Conservation (phyloP, 1,140 invertebrate genomes). For the Drosophila takahashii region DNA sequence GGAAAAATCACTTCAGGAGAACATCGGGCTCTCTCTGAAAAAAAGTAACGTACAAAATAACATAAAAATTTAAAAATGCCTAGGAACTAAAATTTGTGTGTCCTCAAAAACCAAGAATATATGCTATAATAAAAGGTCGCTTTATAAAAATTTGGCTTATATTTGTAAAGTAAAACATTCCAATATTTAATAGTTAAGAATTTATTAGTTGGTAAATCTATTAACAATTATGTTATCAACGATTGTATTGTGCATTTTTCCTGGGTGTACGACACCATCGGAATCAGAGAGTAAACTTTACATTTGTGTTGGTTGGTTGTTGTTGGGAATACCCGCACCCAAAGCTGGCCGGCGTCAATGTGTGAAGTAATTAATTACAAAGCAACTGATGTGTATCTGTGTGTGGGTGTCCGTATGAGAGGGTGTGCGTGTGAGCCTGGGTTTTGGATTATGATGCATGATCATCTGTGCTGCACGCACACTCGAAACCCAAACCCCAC, state of each 20-base stretch:
- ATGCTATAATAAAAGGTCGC: too few species aligned
- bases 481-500: constrained; percentile 32
- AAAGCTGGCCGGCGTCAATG: constrained; percentile 72
- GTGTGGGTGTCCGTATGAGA: constrained; percentile 24
- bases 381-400: constrained; percentile 80
- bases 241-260: neutral
- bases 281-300: constrained; percentile 67
- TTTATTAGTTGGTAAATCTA: neutral
- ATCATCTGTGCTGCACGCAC: constrained; percentile 76
- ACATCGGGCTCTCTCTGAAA: too few species aligned
- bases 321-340: constrained; percentile 47
- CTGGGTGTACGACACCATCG: constrained; percentile 22
- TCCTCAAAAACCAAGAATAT: too few species aligned
- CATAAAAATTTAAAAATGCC: too few species aligned
- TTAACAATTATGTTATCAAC: neutral
- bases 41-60: too few species aligned
- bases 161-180: too few species aligned
- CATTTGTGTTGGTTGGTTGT: constrained; percentile 41
- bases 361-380: constrained; percentile 84
- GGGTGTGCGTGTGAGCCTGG: constrained; percentile 48
- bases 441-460: constrained; percentile 81
- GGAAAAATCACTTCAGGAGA: neutral
- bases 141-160: too few species aligned
- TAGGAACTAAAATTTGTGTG: too few species aligned
- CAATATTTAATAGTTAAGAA: too few species aligned